Evolutionary conservation across 1,140 invertebrate species (phyloP).

Genomic region (Drosophila hydei): DNA sequence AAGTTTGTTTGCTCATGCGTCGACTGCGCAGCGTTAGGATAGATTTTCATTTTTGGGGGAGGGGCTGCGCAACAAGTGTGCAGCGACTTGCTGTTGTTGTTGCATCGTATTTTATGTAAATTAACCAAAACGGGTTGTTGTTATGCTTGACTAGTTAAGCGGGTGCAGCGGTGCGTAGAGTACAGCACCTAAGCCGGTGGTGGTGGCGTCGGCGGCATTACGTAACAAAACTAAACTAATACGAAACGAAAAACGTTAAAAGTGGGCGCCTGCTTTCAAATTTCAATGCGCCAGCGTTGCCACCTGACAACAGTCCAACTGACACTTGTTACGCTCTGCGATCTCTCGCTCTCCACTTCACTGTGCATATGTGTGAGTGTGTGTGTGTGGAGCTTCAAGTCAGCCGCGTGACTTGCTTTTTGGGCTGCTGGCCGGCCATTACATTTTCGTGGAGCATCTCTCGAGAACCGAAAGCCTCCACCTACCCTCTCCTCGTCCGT

Average conservation of each 20-base stretch:
- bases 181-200: constrained; percentile 18
- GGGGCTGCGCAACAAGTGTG: constrained; percentile 67
- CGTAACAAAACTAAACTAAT: constrained; percentile 59
- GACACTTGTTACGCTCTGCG: constrained; percentile 61
- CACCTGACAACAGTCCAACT: constrained; percentile 44
- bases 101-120: constrained; percentile 74
- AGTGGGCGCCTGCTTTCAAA: constrained; percentile 57
- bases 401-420: constrained; percentile 60
- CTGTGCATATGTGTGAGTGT: background rate
- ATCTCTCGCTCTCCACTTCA: constrained; percentile 20
- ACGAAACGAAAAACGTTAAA: constrained; percentile 42
- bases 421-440: constrained; percentile 49
- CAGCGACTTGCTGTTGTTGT: constrained; percentile 32
- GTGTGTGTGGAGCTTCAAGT: constrained; percentile 24
- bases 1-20: constrained; percentile 56
- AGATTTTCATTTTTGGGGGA: constrained; percentile 16
- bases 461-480: constrained; percentile 21
- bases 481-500: background rate
- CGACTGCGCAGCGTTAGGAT: constrained; percentile 20
- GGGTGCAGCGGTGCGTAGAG: constrained; percentile 54
- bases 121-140: constrained; percentile 68
- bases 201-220: constrained; percentile 40
- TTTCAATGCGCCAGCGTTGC: constrained; percentile 56
- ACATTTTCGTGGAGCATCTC: constrained; percentile 47
- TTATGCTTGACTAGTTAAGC: constrained; percentile 75